These are phyloP conservation scores for Caenorhabditis japonica DNA, from an alignment of 2,888 invertebrate species.

Conservation along the genomic window DNA sequence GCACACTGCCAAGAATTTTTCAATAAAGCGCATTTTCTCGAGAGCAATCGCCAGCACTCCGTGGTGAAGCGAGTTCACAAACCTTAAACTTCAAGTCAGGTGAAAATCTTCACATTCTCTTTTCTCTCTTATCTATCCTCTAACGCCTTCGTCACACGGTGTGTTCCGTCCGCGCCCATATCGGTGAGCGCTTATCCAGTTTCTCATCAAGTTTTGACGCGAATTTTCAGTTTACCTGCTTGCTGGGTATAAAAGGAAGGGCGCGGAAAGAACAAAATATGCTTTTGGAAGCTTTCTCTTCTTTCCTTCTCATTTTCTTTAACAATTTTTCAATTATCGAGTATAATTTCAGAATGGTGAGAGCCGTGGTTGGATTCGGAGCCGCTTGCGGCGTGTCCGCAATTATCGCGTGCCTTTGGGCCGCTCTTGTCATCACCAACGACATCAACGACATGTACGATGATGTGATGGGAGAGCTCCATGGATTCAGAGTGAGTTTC, in stretches of 20 bases:
- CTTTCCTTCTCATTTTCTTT: not conserved
- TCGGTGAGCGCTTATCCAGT: slow-evolving; percentile 47
- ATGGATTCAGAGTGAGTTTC: slow-evolving; percentile 57
- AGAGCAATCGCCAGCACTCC: too few relatives aligned
- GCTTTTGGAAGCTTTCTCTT: too few relatives aligned
- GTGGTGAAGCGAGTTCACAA: too few relatives aligned
- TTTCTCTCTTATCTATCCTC: too few relatives aligned
- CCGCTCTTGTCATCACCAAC: slow-evolving; percentile 64
- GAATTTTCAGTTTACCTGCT: slow-evolving; percentile 43
- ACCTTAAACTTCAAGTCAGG: too few relatives aligned
- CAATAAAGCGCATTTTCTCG: too few relatives aligned
- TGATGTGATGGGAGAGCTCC: slow-evolving; percentile 68
- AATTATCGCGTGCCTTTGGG: slow-evolving; percentile 63
- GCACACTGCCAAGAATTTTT: too few relatives aligned
- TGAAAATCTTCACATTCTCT: too few relatives aligned
- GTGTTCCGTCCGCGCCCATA: too few relatives aligned
- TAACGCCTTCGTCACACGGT: too few relatives aligned
- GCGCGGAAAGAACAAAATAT: too few relatives aligned
- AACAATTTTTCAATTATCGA: not conserved
- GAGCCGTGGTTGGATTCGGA: slow-evolving; percentile 64
- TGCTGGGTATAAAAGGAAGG: slow-evolving; percentile 18
- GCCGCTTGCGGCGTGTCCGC: slow-evolving; percentile 61
- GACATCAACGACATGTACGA: slow-evolving; percentile 70
- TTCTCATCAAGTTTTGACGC: slow-evolving; percentile 35
- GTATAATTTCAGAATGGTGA: slow-evolving; percentile 54